A percentile compares a stretch with the other conserved stretches of the same genome.
These are phyloP conservation scores for Busseola fusca DNA, from an alignment of 2,888 invertebrate genomes.

Conservation along the genomic window DNA sequence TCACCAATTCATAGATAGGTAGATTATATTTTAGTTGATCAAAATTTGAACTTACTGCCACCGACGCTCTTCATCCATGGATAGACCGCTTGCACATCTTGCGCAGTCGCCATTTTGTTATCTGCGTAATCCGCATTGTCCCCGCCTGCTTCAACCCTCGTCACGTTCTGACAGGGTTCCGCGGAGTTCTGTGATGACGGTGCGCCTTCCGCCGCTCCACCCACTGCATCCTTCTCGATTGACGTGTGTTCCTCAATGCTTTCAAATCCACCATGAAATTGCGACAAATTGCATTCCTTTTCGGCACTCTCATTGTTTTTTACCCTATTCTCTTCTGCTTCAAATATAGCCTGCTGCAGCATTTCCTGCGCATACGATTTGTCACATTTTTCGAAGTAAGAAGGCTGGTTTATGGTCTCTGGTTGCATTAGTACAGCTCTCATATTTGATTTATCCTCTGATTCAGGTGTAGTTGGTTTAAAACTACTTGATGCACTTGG, in stretches of 20 bases:
- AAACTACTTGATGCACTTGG: slow-evolving; percentile 76
- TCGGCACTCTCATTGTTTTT: slow-evolving; percentile 76
- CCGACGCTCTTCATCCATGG: slow-evolving; percentile 90
- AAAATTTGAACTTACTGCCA: slow-evolving; percentile 74
- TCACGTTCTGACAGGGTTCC: slow-evolving; percentile 83
- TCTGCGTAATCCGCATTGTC: slow-evolving; percentile 83
- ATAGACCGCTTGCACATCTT: slow-evolving; percentile 82
- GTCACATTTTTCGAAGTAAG: slow-evolving; percentile 74
- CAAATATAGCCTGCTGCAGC: slow-evolving; percentile 74
- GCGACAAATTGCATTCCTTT: slow-evolving; percentile 82
- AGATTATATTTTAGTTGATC: neutral
- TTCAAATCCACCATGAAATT: slow-evolving; percentile 85
- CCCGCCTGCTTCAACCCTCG: slow-evolving; percentile 85
- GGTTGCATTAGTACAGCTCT: slow-evolving; percentile 88
- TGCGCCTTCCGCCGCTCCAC: slow-evolving; percentile 80
- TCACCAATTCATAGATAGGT: too few relatives aligned
- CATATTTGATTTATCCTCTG: slow-evolving; percentile 88
- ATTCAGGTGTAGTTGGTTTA: slow-evolving; percentile 74
- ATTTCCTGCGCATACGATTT: slow-evolving; percentile 76
- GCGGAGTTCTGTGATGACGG: slow-evolving; percentile 79
- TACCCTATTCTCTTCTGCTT: slow-evolving; percentile 76
- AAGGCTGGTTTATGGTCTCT: slow-evolving; percentile 70
- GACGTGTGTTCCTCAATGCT: slow-evolving; percentile 77
- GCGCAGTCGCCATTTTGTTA: slow-evolving; percentile 83
- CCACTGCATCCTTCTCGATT: slow-evolving; percentile 79